phyloP scores from a whole-genome alignment of 2,888 invertebrate genomes.

The Drosophila prolongata region DNA sequence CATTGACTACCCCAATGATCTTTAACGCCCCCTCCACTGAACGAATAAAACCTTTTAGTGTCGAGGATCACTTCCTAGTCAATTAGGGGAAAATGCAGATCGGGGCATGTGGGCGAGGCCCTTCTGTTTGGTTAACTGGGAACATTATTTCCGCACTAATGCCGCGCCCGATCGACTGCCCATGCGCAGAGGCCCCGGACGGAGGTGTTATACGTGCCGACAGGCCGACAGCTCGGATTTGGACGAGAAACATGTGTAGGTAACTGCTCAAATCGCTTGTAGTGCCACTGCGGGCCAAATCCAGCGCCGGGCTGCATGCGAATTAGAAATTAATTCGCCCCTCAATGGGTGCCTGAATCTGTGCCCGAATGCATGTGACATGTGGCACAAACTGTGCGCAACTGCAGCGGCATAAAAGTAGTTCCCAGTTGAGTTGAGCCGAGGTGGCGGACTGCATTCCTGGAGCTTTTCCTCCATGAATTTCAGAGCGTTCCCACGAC shows the following conservation, averaged over 20 bases:
- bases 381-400: constrained; percentile 22
- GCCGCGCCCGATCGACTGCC: constrained; percentile 44
- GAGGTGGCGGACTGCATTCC: constrained; percentile 36
- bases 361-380: constrained; percentile 38
- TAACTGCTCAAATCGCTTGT: constrained; percentile 78
- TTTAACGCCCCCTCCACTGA: background rate
- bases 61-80: constrained; percentile 5
- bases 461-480: constrained; percentile 47
- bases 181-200: constrained; percentile 48
- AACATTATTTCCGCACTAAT: constrained; percentile 35
- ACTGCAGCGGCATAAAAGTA: constrained; percentile 14
- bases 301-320: constrained; percentile 78
- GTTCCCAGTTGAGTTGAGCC: constrained; percentile 19
- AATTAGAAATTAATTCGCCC: constrained; percentile 81
- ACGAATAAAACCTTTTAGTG: constrained; percentile 2
- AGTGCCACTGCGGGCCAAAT: constrained; percentile 46
- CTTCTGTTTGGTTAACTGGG: constrained; percentile 12
- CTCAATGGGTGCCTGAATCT: constrained; percentile 56
- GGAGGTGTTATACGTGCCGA: constrained; percentile 72
- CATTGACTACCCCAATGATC: too few species aligned
- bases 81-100: constrained; percentile 17
- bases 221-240: constrained; percentile 77
- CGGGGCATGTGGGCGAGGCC: constrained; percentile 18
- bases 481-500: constrained; percentile 68
- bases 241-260: constrained; percentile 82